A percentile compares a stretch with the other conserved stretches of the same genome.
These are phyloP conservation scores for Polydrusus pterygomalis DNA, from an alignment of 2,888 invertebrate species.

Conservation along the genomic window DNA sequence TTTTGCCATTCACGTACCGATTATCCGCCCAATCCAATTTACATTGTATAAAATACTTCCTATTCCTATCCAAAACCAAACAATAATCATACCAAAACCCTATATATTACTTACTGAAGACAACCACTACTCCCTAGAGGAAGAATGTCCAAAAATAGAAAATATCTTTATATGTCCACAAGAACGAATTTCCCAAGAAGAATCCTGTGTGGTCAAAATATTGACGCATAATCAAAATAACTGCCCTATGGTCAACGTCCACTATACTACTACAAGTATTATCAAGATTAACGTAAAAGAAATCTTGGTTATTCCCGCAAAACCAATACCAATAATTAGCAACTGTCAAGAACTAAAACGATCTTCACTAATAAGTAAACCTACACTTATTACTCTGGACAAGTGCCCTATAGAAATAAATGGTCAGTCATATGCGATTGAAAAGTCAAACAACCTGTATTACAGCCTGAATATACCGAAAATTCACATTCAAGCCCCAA, in stretches of 20 bases:
- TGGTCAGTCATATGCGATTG: too few species aligned
- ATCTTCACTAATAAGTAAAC: too few species aligned
- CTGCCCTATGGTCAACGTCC: not conserved
- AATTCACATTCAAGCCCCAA: too few species aligned
- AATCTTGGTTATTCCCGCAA: slow-evolving; percentile 10
- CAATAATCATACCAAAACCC: not conserved
- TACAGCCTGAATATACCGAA: too few species aligned
- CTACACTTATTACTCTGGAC: too few species aligned
- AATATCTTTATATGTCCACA: not conserved
- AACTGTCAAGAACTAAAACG: too few species aligned
- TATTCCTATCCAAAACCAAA: slow-evolving; percentile 8
- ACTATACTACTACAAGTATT: not conserved
- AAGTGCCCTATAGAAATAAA: too few species aligned
- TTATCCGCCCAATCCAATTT: slow-evolving; percentile 4
- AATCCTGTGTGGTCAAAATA: not conserved
- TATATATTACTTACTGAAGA: slow-evolving; percentile 1
- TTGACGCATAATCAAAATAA: not conserved
- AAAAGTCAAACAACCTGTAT: too few species aligned
- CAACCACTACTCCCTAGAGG: not conserved
- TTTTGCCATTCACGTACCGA: slow-evolving; percentile 9
- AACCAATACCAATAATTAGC: too few species aligned
- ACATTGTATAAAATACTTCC: slow-evolving; percentile 6
- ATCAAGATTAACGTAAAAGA: not conserved
- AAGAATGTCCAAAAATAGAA: slow-evolving; percentile 1
- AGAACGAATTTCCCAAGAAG: not conserved